Evolutionary conservation across 2,888 invertebrate species (phyloP), one percentile per base, ranked within the genome.

Genomic region (Baccha elongata): DNA sequence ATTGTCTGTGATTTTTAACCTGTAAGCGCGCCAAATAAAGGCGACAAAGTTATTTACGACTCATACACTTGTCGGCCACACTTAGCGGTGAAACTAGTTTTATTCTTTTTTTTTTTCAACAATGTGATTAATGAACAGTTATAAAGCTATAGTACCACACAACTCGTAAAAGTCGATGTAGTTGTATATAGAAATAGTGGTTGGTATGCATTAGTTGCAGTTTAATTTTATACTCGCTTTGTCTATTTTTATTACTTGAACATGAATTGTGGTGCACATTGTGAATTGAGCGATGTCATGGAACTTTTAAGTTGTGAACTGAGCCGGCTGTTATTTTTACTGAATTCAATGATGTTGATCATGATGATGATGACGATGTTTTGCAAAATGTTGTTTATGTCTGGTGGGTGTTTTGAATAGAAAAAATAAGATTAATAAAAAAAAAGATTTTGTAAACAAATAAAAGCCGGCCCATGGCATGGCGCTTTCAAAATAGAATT

Each of bases 1-100:
- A 75, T 75, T 65, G 69, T 65, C 64, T 60, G 37, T 81, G 71
- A 65, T 75, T 40, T 81, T 71, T 75, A 58, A 75, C 75, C 75
- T 75, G 58, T 68, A 46, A 23, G 50, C 32, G 40, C 50, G 67
- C 42, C 50, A 21, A n/a, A n/a, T 11, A 13, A 15, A 67, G 60
- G 60, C 60, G 60, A 60, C 60, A 60, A 60, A 29, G 44, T 44
- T 60, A 60, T 67, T 67, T 67, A 67, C 29, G 44, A 13, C 42
- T 53, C 53, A 67, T 53, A 67, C 53, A 67, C 53, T 52, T 67
- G 37, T 17, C 13, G 44, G 19, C 44, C 60, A 26, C 53, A 10
- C 17, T 60, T 8, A 29, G n/a, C 15, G 3, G 60, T 44, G 44
- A 29, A 60, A 60, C 60, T 44, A 44, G 60, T 60, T 60, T 29